Conservation (phyloP, 2,888 invertebrate species). For the Eupeodes latifasciatus region DNA sequence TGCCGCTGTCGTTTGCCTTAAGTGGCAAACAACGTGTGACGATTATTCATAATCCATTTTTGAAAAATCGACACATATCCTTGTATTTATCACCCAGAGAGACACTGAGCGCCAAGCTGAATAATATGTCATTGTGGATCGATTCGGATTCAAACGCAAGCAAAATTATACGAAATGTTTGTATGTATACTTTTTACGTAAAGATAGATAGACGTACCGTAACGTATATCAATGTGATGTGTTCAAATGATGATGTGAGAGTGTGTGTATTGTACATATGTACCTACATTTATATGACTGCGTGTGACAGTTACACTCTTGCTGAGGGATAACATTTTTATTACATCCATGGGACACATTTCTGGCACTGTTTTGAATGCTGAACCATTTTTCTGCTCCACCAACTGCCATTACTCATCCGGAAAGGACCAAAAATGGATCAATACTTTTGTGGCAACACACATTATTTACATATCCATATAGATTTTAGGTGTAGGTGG, state of each 20-base stretch:
- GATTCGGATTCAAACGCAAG: slow-evolving; percentile 51
- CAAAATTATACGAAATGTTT: slow-evolving; percentile 45
- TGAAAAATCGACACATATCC: slow-evolving; percentile 76
- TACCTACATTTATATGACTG: neutral
- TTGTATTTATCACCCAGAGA: slow-evolving; percentile 69
- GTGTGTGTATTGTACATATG: neutral
- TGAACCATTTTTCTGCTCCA: slow-evolving; percentile 71
- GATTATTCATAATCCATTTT: slow-evolving; percentile 76
- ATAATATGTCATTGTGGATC: slow-evolving; percentile 69
- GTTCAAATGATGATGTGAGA: slow-evolving; percentile 3
- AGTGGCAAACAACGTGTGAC: slow-evolving; percentile 75
- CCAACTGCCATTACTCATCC: slow-evolving; percentile 72
- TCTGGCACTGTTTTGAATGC: slow-evolving; percentile 74
- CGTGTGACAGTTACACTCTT: slow-evolving; percentile 54
- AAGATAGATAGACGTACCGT: no score
- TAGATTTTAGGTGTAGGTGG: neutral
- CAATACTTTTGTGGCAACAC: slow-evolving; percentile 66
- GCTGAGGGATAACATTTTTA: slow-evolving; percentile 72
- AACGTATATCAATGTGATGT: neutral
- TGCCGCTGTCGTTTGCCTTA: slow-evolving; percentile 57
- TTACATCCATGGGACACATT: slow-evolving; percentile 76
- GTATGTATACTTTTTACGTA: neutral
- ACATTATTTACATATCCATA: slow-evolving; percentile 58
- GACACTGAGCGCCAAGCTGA: slow-evolving; percentile 55
- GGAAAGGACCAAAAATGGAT: slow-evolving; percentile 65